Conservation (phyloP, 2,113 vertebrate species). For the Rhinopithecus roxellana region DNA sequence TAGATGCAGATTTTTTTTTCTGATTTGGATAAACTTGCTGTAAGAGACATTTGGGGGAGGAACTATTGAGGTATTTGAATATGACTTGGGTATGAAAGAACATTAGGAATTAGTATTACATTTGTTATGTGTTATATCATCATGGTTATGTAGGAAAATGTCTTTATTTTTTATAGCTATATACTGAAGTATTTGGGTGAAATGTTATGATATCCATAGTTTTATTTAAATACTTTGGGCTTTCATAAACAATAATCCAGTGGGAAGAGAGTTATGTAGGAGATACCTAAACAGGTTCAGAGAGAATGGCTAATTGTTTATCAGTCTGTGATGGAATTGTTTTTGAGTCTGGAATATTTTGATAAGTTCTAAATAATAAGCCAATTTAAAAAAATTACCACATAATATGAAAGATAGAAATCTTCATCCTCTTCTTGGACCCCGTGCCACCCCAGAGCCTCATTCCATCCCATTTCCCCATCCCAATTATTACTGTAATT, state of each 20-base stretch:
- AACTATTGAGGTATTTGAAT: background rate
- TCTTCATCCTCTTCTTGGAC: background rate
- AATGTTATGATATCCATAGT: background rate
- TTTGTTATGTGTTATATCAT: background rate
- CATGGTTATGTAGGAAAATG: background rate
- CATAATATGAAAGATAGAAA: background rate
- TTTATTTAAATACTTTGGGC: background rate
- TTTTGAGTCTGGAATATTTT: constrained; percentile 41
- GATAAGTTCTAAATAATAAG: constrained; percentile 21
- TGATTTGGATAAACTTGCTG: background rate
- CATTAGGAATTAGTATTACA: background rate
- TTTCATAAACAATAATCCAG: background rate
- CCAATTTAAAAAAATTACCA: background rate
- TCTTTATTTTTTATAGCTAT: background rate
- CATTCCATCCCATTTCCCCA: background rate
- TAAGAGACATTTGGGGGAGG: background rate
- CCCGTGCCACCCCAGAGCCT: background rate
- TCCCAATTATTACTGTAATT: background rate
- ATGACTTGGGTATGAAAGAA: background rate
- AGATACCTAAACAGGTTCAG: background rate
- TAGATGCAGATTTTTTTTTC: background rate
- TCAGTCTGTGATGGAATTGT: background rate
- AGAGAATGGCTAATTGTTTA: background rate
- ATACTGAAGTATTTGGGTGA: background rate
- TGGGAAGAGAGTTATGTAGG: background rate